Percentiles rank a stretch among this genome's conserved stretches.
Conservation (phyloP, 2,113 vertebrate genomes). For the Isurus oxyrinchus region DNA sequence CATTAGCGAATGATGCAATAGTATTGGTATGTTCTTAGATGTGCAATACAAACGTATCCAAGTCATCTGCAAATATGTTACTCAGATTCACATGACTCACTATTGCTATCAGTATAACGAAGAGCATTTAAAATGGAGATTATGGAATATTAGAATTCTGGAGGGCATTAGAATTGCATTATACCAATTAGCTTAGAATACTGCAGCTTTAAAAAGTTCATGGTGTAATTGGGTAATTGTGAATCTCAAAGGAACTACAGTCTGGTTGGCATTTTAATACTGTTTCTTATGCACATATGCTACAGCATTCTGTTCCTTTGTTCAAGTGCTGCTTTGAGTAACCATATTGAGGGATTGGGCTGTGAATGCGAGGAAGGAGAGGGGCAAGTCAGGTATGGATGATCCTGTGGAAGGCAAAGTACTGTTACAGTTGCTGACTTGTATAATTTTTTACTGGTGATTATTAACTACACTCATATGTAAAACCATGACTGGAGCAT, state of each 20-base stretch:
- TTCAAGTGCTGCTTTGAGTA: not conserved
- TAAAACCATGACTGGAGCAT: not conserved
- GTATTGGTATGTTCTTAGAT: not conserved
- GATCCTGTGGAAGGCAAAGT: not conserved
- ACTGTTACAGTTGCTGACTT: not conserved
- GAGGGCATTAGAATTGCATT: not conserved
- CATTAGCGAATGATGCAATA: not conserved
- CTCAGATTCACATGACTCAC: not conserved
- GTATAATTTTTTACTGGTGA: not conserved
- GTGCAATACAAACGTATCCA: not conserved
- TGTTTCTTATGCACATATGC: not conserved
- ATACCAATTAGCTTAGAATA: not conserved
- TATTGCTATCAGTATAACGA: not conserved
- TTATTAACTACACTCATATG: not conserved
- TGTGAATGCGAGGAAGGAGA: not conserved
- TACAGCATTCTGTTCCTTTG: not conserved
- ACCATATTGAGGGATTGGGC: not conserved
- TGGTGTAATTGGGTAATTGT: slow-evolving; percentile 11
- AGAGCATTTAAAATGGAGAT: not conserved
- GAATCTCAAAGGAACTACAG: not conserved
- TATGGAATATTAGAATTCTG: not conserved
- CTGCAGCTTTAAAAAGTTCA: not conserved
- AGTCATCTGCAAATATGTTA: not conserved
- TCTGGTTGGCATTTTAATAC: not conserved
- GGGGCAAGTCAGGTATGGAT: not conserved